Base-by-base conservation (phyloP, 2,797 vertebrate genomes). In the Australoheros facetus region DNA sequence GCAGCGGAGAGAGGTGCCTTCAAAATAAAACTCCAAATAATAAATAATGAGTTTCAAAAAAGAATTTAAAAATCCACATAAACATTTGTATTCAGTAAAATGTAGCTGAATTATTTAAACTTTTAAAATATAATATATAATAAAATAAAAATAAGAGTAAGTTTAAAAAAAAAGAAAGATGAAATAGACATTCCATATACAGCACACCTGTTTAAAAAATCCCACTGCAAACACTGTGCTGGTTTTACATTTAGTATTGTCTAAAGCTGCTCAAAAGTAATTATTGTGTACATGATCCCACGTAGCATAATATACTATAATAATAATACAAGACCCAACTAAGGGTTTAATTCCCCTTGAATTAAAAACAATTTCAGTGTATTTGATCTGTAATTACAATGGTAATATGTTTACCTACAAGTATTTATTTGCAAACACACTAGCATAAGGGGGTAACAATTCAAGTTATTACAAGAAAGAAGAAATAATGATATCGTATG, bases 21-120 rank as follows among this genome's bases (percentile, higher is more conserved):
- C 92, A 94, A 74, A 85, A 75, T 92, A 92, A 92, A 26, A 80
- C 66, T 39, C 16, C 10, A 23, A 39, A 32, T 23, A 45, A 57
- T 32, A 34, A 11, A 2, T 2, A 7, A 19, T 3, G 7, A 26
- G 7, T 0, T 66, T 57, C 5, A 10, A 53, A 54, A 71, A 4
- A 23, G 7, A 45, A 32, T 32, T 6, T 7, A 4, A 54, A 2
- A 0, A 14, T 34, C 30, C 17, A 59, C 0, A n/a, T 4, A 1
- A 0, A 45, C 45, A 45, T 64, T 45, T 64, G 60, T 64, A 64
- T 23, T 17, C 16, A 16, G 60, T 39, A 64, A 64, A 28, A 19
- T 64, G 11, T 17, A 3, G 8, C 45, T 28, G 14, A 26, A 64
- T 19, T 0, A 26, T 45, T 28, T 19, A 39, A 28, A 17, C 37